A percentile compares a stretch with the other conserved stretches of the same genome.
Evolutionary conservation across 2,888 invertebrate genomes (phyloP).

Genomic region (Spodoptera exigua): DNA sequence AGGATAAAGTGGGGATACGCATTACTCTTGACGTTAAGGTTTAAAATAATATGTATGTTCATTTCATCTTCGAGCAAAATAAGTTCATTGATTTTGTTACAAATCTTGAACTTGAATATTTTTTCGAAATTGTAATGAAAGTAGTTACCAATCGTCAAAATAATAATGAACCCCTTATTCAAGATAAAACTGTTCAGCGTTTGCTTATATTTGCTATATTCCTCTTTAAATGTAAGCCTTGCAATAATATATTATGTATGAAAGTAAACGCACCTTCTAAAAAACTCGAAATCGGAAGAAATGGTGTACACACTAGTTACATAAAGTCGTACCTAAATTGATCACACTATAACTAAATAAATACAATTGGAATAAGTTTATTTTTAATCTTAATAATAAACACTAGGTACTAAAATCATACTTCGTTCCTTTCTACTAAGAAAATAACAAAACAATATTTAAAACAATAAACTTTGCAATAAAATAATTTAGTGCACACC

Average conservation of each 20-base stretch:
- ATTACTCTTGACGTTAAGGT: no score
- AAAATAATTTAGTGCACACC: slow-evolving; percentile 71
- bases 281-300: slow-evolving; percentile 54
- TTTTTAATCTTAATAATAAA: slow-evolving; percentile 48
- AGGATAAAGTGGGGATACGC: no score
- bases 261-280: slow-evolving; percentile 39
- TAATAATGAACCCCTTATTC: not conserved
- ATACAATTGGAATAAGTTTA: slow-evolving; percentile 51
- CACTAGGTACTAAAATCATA: slow-evolving; percentile 51
- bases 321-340: slow-evolving; percentile 47
- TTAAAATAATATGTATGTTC: no score
- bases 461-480: slow-evolving; percentile 57
- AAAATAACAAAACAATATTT: slow-evolving; percentile 62
- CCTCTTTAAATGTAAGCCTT: slow-evolving; percentile 31
- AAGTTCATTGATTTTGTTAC: no score
- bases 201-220: slow-evolving; percentile 11
- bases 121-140: no score
- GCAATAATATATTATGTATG: slow-evolving; percentile 34
- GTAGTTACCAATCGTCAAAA: no score
- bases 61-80: no score
- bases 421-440: slow-evolving; percentile 47
- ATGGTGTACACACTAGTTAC: slow-evolving; percentile 53
- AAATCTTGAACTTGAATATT: no score
- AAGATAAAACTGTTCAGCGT: slow-evolving; percentile 11
- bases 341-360: slow-evolving; percentile 53